Evolutionary conservation across 2,113 vertebrate genomes (phyloP).

Genomic region (Trogon surrucura): DNA sequence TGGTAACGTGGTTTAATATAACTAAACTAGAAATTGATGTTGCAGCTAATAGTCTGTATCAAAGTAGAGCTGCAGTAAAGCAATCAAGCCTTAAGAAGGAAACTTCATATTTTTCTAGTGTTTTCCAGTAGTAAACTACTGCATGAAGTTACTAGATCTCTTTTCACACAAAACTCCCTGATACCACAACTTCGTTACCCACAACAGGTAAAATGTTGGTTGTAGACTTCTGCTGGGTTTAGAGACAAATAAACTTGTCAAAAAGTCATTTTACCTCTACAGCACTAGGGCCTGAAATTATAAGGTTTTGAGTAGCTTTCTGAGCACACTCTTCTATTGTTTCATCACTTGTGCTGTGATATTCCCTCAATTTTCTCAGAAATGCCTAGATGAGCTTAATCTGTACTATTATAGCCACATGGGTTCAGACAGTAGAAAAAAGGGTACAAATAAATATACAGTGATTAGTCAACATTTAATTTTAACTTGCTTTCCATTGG

Average conservation of each 20-base stretch:
- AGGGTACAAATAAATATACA: neutral
- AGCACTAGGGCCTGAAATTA: neutral
- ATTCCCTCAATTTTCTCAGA: neutral
- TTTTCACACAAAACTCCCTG: neutral
- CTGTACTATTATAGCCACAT: neutral
- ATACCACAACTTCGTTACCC: neutral
- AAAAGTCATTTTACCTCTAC: neutral
- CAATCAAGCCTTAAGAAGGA: neutral
- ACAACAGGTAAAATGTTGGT: neutral
- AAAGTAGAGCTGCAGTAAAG: neutral
- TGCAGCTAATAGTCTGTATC: slow-evolving; percentile 24
- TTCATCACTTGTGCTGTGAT: neutral
- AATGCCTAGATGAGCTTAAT: neutral
- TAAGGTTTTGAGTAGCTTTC: neutral
- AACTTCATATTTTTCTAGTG: neutral
- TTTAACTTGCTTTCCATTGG: neutral
- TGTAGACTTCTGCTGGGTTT: neutral
- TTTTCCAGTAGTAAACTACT: neutral
- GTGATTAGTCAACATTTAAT: neutral
- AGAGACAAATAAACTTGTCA: neutral
- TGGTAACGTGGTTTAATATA: neutral
- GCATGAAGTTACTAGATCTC: neutral
- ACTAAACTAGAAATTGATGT: neutral
- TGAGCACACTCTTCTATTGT: neutral
- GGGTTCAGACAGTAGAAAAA: neutral